phyloP scores from a whole-genome alignment of 2,113 vertebrate genomes.

The Callocephalon fimbriatum region DNA sequence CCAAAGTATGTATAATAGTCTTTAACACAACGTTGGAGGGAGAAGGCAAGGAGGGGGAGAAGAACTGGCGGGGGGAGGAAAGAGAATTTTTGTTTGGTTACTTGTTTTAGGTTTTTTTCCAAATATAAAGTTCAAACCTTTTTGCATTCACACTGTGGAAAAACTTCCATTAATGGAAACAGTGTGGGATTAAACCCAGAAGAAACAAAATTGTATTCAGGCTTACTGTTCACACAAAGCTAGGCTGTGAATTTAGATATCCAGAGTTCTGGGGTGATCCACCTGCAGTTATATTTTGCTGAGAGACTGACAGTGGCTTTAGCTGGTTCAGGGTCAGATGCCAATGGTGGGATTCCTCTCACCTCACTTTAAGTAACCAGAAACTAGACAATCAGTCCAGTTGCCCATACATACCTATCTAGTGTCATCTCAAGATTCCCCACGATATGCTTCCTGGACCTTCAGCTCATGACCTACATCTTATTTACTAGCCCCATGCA shows the following conservation, averaged over 20 bases:
- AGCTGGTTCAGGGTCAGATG: neutral
- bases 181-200: neutral
- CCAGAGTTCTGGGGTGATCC: neutral
- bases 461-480: neutral
- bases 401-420: neutral
- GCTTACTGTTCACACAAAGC: neutral
- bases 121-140: neutral
- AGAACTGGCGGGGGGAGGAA: accelerated
- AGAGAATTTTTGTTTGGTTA: neutral
- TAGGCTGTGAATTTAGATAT: neutral
- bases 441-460: neutral
- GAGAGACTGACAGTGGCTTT: neutral
- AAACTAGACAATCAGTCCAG: neutral
- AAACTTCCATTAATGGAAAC: neutral
- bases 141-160: neutral
- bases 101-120: neutral
- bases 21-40: neutral
- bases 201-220: neutral
- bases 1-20: neutral
- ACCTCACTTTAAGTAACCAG: neutral
- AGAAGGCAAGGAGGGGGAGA: neutral
- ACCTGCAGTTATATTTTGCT: neutral
- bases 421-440: neutral
- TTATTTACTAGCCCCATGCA: neutral
- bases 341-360: neutral